Base-by-base conservation (phyloP, 2,113 vertebrate species). In the Dicrurus megarhynchus region DNA sequence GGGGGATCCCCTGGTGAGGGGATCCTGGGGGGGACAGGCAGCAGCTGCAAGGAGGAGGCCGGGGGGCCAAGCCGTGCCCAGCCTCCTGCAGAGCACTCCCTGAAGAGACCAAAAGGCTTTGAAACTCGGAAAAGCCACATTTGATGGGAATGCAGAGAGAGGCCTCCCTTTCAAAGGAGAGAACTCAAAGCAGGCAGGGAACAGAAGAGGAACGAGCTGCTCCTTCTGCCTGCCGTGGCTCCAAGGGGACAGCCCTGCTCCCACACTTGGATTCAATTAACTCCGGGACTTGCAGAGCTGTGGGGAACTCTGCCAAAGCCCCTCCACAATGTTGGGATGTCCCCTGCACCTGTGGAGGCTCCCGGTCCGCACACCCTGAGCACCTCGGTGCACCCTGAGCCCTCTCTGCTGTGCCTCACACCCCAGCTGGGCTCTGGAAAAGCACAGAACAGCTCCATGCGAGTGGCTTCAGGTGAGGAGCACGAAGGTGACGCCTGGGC, bases 31-130 rank as follows among this genome's bases (percentile, higher is more conserved):
- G 20, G 12, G 6, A 50, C 35, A 28, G 53, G 35, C n/a, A 41
- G 44, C 6, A 30, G 28, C 28, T 69, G 64, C 1, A 1, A 81
- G 52, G 63, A 39, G 52, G 42, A 27, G 28, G n/a, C 42, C 6
- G 35, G 41, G 57, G 32, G 64, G 37, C 6, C 10, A 4, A 53
- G 61, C 13, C 57, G 0, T 70, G 81, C 74, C 55, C 88, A 91
- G 20, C 69, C 69, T 89, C 90, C 94, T 50, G 78, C 90, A 41
- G 73, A 94, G 93, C 2, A 0, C 52, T 92, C 85, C 82, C 93
- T 63, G 82, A 87, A 85, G 91, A 95, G 91, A 95, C 82, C 78
- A 92, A 93, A 95, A 92, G 85, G 56, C 94, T 95, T 95, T 95
- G 73, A 85, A 95, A 87, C 74, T 71, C 68, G 37, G 93, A 59